Base-by-base conservation (phyloP, 92 coral and sea anemone genomes). In the Plumapathes pennacea region DNA sequence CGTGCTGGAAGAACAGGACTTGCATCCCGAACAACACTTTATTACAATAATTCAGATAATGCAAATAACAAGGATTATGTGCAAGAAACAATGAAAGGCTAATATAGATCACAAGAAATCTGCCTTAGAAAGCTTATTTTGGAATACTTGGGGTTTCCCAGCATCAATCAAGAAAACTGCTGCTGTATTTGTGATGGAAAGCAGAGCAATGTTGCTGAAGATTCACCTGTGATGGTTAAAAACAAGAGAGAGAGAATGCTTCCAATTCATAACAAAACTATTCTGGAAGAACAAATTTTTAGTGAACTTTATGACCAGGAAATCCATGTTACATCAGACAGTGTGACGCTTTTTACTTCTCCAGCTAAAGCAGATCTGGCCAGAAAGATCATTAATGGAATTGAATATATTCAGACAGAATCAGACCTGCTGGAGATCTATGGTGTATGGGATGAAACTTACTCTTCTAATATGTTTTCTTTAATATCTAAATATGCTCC, bases 1-100 rank as follows among this genome's bases (percentile, higher is more conserved):
- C 53, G 85, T 57, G 85, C 90, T 43, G 81, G 90, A n/a, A 31
- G 82, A 0, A 72, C 67, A 40, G 85, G 85, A 20, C 32, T 50
- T 4, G 59, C 55, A 40, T 66, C 85, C 18, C 9, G 50, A 20
- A 77, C 77, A 4, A 69, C 70, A 31, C 77, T 84, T 2, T 48
- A 77, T 41, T 65, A 58, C 54, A 84, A 66, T 47, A 77, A 77
- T 8, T 57, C 81, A 6, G 90, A 83, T 52, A 67, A 71, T 26
- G 75, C 53, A 2, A 32, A 29, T 0, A 71, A 77, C 38, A 77
- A 76, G 38, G 29, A 50, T 44, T 66, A 84, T 59, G 30, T 77
- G 0, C 2, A 46, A 21, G 85, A 84, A 6, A 26, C 80, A 32
- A 77, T 84, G 68, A 84, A 62, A 27, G 31, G 9, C 24, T 77